These are phyloP conservation scores for Metellina segmentata DNA, from an alignment of 2,888 invertebrate genomes.

Conservation along the genomic window DNA sequence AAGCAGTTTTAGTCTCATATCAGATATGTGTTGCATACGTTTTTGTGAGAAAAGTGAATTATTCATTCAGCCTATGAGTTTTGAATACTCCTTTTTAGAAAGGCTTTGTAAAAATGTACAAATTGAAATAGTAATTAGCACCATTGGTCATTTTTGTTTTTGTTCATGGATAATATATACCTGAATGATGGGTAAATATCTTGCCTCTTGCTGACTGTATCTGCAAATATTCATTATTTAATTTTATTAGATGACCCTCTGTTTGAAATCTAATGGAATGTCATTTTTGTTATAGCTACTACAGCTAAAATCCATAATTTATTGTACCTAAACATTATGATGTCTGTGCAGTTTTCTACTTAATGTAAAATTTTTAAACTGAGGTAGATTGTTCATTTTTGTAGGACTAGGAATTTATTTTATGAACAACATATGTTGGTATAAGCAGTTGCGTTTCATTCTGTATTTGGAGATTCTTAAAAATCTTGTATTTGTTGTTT, in stretches of 20 bases:
- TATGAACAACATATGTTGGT: neutral
- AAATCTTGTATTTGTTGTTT: neutral
- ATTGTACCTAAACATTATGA: neutral
- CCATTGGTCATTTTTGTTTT: constrained; percentile 25
- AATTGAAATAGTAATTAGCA: constrained; percentile 26
- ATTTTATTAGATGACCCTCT: neutral
- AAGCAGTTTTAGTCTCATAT: constrained; percentile 62
- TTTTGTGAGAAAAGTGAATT: constrained; percentile 4
- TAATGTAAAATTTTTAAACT: neutral
- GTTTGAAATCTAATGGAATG: neutral
- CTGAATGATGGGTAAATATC: neutral
- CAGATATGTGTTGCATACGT: constrained; percentile 38
- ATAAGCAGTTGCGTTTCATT: neutral
- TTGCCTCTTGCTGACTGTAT: neutral
- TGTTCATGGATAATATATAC: constrained; percentile 13
- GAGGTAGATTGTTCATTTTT: no score
- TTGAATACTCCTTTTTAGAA: constrained; percentile 9
- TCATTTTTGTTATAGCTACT: neutral
- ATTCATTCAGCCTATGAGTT: constrained; percentile 21
- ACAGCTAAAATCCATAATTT: neutral
- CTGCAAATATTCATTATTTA: neutral
- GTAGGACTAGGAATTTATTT: no score
- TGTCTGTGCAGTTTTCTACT: neutral
- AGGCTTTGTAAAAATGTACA: constrained; percentile 48
- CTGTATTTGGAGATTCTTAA: neutral